Percentiles rank a stretch among this genome's conserved stretches.
These are phyloP conservation scores for Enteromius fasciolatus DNA, from an alignment of 2,797 vertebrate genomes.

Conservation along the genomic window DNA sequence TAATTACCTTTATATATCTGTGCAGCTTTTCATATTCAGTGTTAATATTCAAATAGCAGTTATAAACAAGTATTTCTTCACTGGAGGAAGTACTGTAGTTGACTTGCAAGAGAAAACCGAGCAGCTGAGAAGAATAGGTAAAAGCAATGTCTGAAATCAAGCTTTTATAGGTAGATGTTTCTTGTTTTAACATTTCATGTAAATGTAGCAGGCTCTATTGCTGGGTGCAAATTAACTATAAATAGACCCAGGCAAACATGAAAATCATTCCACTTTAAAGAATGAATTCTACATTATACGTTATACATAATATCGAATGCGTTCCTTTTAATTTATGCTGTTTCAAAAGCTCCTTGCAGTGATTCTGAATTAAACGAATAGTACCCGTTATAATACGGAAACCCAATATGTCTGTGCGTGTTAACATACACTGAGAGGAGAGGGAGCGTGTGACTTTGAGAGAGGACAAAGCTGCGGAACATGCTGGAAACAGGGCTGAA, in stretches of 20 bases:
- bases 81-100: background rate
- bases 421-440: background rate
- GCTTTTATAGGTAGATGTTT: background rate
- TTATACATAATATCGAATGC: background rate
- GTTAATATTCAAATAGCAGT: background rate
- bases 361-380: background rate
- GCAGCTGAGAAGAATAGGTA: background rate
- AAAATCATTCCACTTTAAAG: background rate
- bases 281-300: background rate
- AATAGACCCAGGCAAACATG: background rate
- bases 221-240: background rate
- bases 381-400: background rate
- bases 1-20: background rate
- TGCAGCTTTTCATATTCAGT: background rate
- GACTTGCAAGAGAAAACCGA: background rate
- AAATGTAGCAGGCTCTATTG: background rate
- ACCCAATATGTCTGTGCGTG: background rate
- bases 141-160: background rate
- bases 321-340: background rate
- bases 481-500: conserved; percentile 45
- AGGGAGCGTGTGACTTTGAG: background rate
- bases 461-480: conserved; percentile 37
- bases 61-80: background rate
- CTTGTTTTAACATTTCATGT: background rate
- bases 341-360: background rate